These are phyloP conservation scores for Labroides dimidiatus DNA, from an alignment of 2,797 vertebrate genomes.

Conservation along the genomic window DNA sequence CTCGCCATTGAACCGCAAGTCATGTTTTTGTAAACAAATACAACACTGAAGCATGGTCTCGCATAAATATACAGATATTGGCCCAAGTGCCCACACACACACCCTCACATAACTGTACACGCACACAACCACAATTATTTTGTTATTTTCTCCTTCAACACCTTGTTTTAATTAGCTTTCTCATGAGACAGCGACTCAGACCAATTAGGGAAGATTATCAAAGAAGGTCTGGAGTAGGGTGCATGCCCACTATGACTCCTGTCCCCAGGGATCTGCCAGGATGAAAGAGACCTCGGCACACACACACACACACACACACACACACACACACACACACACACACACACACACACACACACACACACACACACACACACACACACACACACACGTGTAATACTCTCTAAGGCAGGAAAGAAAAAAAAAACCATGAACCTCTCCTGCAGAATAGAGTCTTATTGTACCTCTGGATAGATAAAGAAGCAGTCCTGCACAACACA, in stretches of 20 bases:
- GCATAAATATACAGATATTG: constrained; percentile 33
- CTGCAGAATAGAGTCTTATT: constrained; percentile 16
- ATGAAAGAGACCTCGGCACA: constrained; percentile 75
- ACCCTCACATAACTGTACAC: constrained; percentile 15
- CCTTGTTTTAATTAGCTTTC: constrained; percentile 85
- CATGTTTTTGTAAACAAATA: constrained; percentile 63
- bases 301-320: constrained; percentile 18
- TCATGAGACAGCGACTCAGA: constrained; percentile 79
- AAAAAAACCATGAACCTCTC: not conserved
- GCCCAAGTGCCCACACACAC: not conserved
- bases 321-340: constrained; percentile 18
- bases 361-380: constrained; percentile 18
- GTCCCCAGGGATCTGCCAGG: constrained; percentile 64
- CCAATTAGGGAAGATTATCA: constrained; percentile 85
- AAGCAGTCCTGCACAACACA: constrained; percentile 26
- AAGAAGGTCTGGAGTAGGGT: constrained; percentile 78
- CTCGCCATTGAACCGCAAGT: constrained; percentile 33
- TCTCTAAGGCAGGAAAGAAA: constrained; percentile 35
- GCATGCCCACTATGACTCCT: constrained; percentile 76
- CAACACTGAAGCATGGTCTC: constrained; percentile 21
- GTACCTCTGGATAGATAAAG: constrained; percentile 23
- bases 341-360: constrained; percentile 17
- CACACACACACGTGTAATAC: constrained; percentile 19
- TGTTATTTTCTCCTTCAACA: constrained; percentile 77
- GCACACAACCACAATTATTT: constrained; percentile 63